phyloP scores from a whole-genome alignment of 2,113 vertebrate species.

The Poeciliopsis occidentalis region DNA sequence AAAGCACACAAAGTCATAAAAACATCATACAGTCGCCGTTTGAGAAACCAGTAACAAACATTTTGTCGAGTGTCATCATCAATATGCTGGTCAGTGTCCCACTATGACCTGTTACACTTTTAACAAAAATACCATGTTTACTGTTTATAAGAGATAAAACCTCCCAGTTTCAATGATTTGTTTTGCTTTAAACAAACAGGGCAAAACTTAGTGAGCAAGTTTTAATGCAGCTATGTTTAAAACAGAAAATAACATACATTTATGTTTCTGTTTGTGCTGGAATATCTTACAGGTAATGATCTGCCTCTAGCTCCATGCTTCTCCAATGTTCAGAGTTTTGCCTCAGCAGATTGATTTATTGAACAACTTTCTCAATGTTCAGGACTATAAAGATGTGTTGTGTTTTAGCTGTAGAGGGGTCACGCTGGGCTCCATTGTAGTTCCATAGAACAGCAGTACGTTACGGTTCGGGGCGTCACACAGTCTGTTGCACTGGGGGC shows the following conservation, averaged over 20 bases:
- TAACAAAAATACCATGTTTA: background rate
- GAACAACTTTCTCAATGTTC: background rate
- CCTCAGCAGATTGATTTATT: slow-evolving; percentile 1
- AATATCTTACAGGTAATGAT: background rate
- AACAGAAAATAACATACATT: background rate
- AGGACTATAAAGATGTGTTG: background rate
- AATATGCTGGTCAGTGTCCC: too few species aligned
- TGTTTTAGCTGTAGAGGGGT: background rate
- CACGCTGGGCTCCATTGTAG: too few species aligned
- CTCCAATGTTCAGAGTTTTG: slow-evolving; percentile 1
- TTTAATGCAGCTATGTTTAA: slow-evolving; percentile 6
- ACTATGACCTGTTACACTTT: background rate
- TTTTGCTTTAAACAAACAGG: background rate
- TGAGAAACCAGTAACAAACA: too few species aligned
- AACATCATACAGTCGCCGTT: too few species aligned
- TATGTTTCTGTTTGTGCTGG: background rate
- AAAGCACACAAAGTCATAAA: too few species aligned
- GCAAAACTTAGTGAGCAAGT: background rate
- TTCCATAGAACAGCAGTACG: too few species aligned
- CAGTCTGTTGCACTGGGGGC: too few species aligned
- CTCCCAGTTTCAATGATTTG: background rate
- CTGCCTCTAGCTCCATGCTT: background rate
- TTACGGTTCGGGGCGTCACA: too few species aligned
- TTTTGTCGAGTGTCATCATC: too few species aligned
- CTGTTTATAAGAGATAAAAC: background rate